These are phyloP conservation scores for Todus mexicanus DNA, from an alignment of 2,797 vertebrate species.

Conservation along the genomic window DNA sequence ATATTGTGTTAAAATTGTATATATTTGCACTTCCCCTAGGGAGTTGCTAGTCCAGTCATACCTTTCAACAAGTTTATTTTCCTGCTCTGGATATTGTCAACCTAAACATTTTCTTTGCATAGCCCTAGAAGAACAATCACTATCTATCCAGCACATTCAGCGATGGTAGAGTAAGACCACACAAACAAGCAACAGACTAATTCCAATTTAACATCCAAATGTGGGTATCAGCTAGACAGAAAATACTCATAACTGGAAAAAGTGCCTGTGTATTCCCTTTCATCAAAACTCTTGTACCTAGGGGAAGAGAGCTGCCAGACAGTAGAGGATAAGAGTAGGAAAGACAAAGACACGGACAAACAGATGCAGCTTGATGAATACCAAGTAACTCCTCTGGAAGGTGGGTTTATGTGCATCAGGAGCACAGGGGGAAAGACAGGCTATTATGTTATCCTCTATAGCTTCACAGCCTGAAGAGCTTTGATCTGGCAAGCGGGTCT, in stretches of 20 bases:
- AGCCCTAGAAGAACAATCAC: background rate
- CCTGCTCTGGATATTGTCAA: background rate
- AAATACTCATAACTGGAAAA: background rate
- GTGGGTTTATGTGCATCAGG: background rate
- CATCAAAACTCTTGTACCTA: background rate
- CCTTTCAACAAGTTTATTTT: conserved; percentile 22
- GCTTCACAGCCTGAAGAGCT: background rate
- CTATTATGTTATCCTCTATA: background rate
- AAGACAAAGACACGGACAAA: background rate
- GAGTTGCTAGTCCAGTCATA: background rate
- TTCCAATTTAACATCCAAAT: background rate
- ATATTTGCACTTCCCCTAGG: background rate
- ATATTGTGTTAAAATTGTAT: background rate
- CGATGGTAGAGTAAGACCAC: background rate
- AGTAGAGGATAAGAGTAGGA: background rate
- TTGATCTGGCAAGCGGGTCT: background rate
- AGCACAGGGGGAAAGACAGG: background rate
- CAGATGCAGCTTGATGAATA: background rate
- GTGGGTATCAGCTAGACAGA: background rate
- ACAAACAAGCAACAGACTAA: background rate
- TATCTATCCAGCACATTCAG: background rate
- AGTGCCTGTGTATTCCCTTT: background rate
- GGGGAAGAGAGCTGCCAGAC: background rate
- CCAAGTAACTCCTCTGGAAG: background rate
- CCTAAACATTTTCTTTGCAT: conserved; percentile 9